Evolutionary conservation across 2,113 vertebrate genomes (phyloP).

Genomic region (Apaloderma vittatum): DNA sequence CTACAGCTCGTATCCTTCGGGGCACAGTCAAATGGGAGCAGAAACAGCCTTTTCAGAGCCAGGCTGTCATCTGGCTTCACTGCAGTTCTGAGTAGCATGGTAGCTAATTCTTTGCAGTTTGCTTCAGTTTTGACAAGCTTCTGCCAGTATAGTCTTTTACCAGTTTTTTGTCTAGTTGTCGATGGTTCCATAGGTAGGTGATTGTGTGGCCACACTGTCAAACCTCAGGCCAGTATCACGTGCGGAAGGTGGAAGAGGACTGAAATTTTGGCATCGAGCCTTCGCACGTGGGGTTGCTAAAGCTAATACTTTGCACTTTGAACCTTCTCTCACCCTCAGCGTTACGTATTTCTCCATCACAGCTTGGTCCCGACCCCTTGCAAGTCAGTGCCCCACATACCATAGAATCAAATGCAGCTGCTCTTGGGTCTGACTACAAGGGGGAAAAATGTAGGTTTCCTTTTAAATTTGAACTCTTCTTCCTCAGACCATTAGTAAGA

Average conservation of each 20-base stretch:
- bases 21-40: background rate
- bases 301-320: background rate
- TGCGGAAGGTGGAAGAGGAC: background rate
- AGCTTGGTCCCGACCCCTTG: background rate
- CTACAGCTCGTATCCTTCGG: background rate
- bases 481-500: conserved; percentile 16
- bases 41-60: background rate
- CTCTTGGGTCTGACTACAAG: background rate
- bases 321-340: background rate
- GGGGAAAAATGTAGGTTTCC: background rate
- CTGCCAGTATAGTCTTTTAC: background rate
- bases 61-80: background rate
- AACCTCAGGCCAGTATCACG: background rate
- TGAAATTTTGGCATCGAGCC: background rate
- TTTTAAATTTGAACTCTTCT: conserved; percentile 44
- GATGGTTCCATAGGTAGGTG: background rate
- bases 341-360: background rate
- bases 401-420: conserved; percentile 30
- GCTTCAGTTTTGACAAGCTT: background rate
- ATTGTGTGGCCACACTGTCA: background rate
- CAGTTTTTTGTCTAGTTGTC: background rate
- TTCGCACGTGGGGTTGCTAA: background rate
- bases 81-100: background rate
- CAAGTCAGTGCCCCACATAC: background rate
- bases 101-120: background rate